Evolutionary conservation across 2,797 vertebrate species (phyloP).

Genomic region (Neomorphus geoffroyi): DNA sequence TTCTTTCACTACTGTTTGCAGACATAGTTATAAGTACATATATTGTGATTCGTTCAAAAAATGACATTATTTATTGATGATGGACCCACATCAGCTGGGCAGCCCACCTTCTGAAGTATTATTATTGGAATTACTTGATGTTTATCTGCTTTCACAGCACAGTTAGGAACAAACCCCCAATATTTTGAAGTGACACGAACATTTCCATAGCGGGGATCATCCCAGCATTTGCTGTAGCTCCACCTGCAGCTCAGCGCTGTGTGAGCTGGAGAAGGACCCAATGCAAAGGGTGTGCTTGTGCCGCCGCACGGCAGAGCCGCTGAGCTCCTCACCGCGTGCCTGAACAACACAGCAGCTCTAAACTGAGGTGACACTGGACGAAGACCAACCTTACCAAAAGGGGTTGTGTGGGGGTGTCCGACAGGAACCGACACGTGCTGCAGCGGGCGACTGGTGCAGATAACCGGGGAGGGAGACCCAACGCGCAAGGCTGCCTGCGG

Average conservation of each 20-base stretch:
- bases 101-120: neutral
- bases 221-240: neutral
- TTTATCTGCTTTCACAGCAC: neutral
- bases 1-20: neutral
- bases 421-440: neutral
- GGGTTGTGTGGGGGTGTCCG: too few species aligned
- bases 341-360: neutral
- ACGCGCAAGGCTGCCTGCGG: fast-evolving
- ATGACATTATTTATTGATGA: neutral
- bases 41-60: neutral
- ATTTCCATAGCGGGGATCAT: fast-evolving
- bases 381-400: neutral
- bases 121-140: neutral
- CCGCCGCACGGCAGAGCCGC: neutral
- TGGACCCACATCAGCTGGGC: neutral
- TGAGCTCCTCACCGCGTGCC: neutral
- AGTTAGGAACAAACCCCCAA: neutral
- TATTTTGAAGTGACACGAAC: neutral
- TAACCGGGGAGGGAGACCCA: neutral
- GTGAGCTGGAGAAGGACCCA: neutral
- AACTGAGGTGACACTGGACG: neutral
- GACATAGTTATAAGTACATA: neutral
- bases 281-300: neutral
- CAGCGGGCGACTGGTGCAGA: fast-evolving
- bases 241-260: neutral